Conservation (phyloP, 2,797 vertebrate genomes). For the Typhlichthys subterraneus region DNA sequence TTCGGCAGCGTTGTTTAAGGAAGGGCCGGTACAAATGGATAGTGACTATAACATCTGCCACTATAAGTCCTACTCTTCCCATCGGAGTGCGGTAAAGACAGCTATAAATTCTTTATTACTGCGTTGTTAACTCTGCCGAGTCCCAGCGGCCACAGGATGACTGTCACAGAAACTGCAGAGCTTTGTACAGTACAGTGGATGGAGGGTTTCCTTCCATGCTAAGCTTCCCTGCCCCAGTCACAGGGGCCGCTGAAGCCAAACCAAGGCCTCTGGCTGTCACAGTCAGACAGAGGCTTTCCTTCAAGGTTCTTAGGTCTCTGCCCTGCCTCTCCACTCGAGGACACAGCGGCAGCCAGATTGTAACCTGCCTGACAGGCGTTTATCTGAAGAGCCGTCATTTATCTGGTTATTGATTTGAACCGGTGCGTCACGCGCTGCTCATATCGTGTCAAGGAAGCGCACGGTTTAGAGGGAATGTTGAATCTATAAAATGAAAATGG, state of each 20-base stretch:
- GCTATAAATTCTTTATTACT: neutral
- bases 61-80: slow-evolving; percentile 20
- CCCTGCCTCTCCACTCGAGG: neutral
- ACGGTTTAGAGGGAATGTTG: slow-evolving; percentile 50
- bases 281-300: neutral
- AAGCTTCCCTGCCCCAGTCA: too few relatives aligned
- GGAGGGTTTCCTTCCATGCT: too few relatives aligned
- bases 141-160: neutral
- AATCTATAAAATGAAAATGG: slow-evolving; percentile 58
- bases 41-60: slow-evolving; percentile 1
- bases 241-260: too few relatives aligned
- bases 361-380: slow-evolving; percentile 4
- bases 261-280: too few relatives aligned
- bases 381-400: slow-evolving; percentile 56
- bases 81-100: neutral
- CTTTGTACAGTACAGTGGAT: too few relatives aligned
- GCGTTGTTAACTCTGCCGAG: neutral
- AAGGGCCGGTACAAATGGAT: too few relatives aligned
- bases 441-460: slow-evolving; percentile 58
- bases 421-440: slow-evolving; percentile 40
- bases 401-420: slow-evolving; percentile 46
- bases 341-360: slow-evolving; percentile 10
- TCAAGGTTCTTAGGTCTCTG: neutral
- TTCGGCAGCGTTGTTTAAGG: too few relatives aligned
- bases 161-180: too few relatives aligned